Evolutionary conservation across 2,113 vertebrate genomes (phyloP).

Genomic region (Melospiza melodia): DNA sequence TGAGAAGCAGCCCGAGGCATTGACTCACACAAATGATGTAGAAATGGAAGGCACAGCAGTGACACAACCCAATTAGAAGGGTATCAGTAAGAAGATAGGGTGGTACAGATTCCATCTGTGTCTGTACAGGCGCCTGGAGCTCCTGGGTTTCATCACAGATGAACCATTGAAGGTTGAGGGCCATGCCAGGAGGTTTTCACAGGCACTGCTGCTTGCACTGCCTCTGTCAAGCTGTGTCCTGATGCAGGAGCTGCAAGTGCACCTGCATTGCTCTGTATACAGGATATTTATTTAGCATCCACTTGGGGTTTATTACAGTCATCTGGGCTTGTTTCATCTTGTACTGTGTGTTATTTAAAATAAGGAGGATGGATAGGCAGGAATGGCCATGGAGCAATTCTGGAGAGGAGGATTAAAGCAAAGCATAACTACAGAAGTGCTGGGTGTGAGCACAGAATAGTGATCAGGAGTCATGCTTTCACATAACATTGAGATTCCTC

Average conservation of each 20-base stretch:
- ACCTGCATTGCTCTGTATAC: fast-evolving
- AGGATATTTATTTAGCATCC: background rate
- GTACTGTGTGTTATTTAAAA: background rate
- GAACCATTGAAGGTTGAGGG: too few relatives aligned
- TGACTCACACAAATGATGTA: background rate
- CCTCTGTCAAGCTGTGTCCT: background rate
- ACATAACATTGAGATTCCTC: background rate
- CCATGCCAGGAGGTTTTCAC: background rate
- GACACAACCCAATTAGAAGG: background rate
- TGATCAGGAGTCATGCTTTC: background rate
- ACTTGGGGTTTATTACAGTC: background rate
- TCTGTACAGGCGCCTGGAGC: background rate
- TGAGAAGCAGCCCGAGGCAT: background rate
- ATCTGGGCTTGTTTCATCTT: background rate
- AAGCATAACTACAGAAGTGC: background rate
- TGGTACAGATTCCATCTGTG: background rate
- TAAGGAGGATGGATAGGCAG: background rate
- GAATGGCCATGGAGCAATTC: background rate
- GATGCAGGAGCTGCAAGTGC: background rate
- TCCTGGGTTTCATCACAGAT: background rate
- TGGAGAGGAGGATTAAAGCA: background rate
- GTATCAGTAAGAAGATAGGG: background rate
- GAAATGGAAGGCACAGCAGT: background rate
- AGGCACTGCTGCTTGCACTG: fast-evolving
- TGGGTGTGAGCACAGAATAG: background rate